Conservation (phyloP, 2,797 vertebrate species). For the Myotis findleyi region DNA sequence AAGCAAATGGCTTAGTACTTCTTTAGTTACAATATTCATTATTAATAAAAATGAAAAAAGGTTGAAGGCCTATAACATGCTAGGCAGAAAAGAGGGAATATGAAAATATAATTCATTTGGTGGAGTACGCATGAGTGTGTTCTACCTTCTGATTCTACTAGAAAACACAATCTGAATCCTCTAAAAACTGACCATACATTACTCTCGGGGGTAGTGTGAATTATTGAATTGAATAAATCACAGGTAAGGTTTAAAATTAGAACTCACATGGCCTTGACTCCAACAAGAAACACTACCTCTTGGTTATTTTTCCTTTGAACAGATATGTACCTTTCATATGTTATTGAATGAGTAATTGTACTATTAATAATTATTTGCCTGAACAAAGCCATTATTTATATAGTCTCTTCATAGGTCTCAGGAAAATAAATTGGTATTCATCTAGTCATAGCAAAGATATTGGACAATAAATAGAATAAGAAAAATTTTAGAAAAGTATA, state of each 20-base stretch:
- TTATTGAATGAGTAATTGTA: slow-evolving; percentile 3
- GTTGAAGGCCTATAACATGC: neutral
- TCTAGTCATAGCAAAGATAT: neutral
- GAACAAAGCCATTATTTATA: neutral
- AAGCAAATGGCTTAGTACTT: neutral
- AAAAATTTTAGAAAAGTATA: slow-evolving; percentile 1
- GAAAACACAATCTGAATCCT: neutral
- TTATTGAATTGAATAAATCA: slow-evolving; percentile 16
- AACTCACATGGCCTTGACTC: neutral
- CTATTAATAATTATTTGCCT: neutral
- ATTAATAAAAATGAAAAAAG: neutral
- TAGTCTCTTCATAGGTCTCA: neutral
- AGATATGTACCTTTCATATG: neutral
- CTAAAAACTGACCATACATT: neutral
- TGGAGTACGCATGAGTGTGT: neutral
- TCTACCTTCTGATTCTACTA: neutral
- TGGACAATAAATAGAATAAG: neutral
- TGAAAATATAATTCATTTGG: neutral
- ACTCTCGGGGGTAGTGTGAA: neutral
- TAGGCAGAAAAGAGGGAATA: neutral
- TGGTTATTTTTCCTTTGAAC: slow-evolving; percentile 20
- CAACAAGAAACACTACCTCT: neutral
- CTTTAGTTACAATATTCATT: slow-evolving; percentile 18
- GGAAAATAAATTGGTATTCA: neutral
- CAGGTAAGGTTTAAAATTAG: neutral